These are phyloP conservation scores for Lasaia peninsularis DNA, from an alignment of 1,140 invertebrate genomes.

Conservation along the genomic window DNA sequence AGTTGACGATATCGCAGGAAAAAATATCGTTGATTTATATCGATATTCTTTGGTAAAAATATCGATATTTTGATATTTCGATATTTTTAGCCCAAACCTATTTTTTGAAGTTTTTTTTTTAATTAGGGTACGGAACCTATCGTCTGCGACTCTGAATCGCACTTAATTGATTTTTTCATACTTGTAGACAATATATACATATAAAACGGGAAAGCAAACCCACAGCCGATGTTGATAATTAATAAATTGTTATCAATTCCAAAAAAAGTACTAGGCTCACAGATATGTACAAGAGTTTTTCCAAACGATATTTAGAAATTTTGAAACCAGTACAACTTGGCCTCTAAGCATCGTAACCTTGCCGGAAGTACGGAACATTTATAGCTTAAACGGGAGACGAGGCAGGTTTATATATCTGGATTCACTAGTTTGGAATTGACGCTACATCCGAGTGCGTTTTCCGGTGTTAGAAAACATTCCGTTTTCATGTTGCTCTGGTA, in stretches of 20 bases:
- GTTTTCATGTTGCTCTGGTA: conserved; percentile 46
- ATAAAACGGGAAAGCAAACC: no score
- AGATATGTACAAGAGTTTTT: conserved; percentile 28
- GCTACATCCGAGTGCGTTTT: conserved; percentile 39
- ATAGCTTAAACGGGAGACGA: conserved; percentile 9
- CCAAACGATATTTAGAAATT: conserved; percentile 28
- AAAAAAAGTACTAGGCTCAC: conserved; percentile 22
- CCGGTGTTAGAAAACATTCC: conserved; percentile 45
- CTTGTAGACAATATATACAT: no score
- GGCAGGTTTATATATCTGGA: conserved; percentile 25
- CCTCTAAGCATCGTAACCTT: conserved; percentile 7
- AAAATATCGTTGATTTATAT: no score
- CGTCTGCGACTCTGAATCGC: no score
- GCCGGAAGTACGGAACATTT: conserved; percentile 6
- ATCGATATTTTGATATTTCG: no score
- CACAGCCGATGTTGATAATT: no score
- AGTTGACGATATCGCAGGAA: no score
- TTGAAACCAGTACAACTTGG: conserved; percentile 18
- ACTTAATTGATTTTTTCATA: no score
- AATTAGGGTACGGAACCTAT: no score
- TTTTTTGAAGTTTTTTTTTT: no score
- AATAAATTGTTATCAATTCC: not conserved
- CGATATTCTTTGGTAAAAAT: no score
- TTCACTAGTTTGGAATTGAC: conserved; percentile 30
- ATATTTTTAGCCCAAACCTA: no score